These are phyloP conservation scores for Meandrusa payeni DNA, from an alignment of 2,888 invertebrate genomes.

Conservation along the genomic window DNA sequence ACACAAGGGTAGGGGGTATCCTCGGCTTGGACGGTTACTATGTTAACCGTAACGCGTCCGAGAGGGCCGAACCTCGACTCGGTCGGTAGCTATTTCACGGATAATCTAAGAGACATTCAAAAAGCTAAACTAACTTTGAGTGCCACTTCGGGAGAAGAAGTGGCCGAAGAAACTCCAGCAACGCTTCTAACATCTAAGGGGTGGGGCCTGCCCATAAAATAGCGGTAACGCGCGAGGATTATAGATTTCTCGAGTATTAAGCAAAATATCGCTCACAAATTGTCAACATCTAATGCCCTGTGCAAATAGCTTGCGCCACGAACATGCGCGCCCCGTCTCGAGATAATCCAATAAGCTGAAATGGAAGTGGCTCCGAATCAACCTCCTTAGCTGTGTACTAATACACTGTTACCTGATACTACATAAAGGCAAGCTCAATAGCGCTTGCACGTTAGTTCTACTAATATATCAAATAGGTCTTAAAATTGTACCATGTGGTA, in stretches of 20 bases:
- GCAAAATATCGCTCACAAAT: conserved; percentile 9
- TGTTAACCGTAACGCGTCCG: too few relatives aligned
- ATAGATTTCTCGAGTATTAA: conserved; percentile 4
- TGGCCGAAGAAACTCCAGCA: too few relatives aligned
- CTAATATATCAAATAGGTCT: neutral
- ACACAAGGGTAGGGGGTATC: too few relatives aligned
- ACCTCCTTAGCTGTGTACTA: conserved; percentile 41
- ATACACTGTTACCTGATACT: conserved; percentile 31
- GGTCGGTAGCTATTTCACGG: too few relatives aligned
- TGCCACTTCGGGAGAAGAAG: too few relatives aligned
- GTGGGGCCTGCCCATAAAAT: too few relatives aligned
- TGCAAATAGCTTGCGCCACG: conserved; percentile 27
- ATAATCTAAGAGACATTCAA: too few relatives aligned
- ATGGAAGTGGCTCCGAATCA: conserved; percentile 53
- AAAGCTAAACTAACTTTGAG: too few relatives aligned
- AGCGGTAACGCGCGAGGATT: too few relatives aligned
- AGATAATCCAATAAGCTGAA: conserved; percentile 58
- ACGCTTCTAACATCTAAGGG: too few relatives aligned
- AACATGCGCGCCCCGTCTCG: conserved; percentile 31
- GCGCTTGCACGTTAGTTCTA: neutral
- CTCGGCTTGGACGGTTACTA: too few relatives aligned
- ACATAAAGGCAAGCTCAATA: conserved; percentile 6
- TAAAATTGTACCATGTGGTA: neutral
- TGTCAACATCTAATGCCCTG: conserved; percentile 15
- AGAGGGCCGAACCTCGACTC: too few relatives aligned